These are phyloP conservation scores for Meloe dianella DNA, from an alignment of 2,888 invertebrate species.

Conservation along the genomic window DNA sequence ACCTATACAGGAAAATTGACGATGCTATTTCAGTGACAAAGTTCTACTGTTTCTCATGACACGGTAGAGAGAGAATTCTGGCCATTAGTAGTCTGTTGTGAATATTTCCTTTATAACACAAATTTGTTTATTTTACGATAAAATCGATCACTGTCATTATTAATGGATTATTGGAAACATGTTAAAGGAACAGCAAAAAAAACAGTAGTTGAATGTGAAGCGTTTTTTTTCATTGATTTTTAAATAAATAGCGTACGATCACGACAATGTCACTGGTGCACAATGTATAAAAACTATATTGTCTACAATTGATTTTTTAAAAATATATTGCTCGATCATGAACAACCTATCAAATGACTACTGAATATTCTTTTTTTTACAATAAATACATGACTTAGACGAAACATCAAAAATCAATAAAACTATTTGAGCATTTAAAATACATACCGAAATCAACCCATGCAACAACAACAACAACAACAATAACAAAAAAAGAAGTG, in stretches of 20 bases:
- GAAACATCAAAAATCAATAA: conserved; percentile 6
- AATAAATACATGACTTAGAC: conserved; percentile 8
- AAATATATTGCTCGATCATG: conserved; percentile 15
- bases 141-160: not conserved
- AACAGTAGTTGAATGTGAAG: conserved; percentile 11
- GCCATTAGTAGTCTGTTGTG: not conserved
- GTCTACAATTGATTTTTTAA: conserved; percentile 18
- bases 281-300: conserved; percentile 28
- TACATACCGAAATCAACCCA: not conserved
- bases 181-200: not conserved
- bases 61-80: not conserved
- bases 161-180: conserved; percentile 1
- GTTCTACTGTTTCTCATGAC: not conserved
- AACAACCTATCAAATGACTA: not conserved
- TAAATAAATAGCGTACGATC: conserved; percentile 17
- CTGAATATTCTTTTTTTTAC: not conserved
- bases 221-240: conserved; percentile 21
- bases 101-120: not conserved
- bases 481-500: not conserved
- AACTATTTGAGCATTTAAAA: conserved; percentile 1
- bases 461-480: too few species aligned
- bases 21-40: not conserved
- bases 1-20: not conserved
- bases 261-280: conserved; percentile 23
- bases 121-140: not conserved